Evolutionary conservation across 2,888 invertebrate species (phyloP).

Genomic region (Chouioia cunea): DNA sequence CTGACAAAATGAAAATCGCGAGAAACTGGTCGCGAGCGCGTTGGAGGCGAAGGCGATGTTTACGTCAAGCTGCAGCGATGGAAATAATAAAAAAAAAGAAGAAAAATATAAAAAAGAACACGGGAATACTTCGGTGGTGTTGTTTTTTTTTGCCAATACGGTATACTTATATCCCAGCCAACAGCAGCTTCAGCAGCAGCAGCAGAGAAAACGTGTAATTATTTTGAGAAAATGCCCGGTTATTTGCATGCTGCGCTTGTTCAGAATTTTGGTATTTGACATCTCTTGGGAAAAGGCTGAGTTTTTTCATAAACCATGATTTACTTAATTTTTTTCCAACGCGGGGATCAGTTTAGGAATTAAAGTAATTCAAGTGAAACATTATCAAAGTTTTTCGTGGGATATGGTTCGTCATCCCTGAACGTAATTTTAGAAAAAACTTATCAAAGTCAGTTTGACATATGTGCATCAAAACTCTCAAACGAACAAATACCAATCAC

Average conservation of each 20-base stretch:
- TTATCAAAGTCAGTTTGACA: too few species aligned
- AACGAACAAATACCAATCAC: too few species aligned
- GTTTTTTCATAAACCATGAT: too few species aligned
- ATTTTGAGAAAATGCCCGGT: conserved; percentile 13
- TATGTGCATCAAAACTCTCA: too few species aligned
- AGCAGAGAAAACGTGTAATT: conserved; percentile 26
- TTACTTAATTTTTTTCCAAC: too few species aligned
- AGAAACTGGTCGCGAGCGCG: conserved; percentile 29
- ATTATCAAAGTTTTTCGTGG: too few species aligned
- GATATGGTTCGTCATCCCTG: too few species aligned
- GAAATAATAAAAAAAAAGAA: background rate
- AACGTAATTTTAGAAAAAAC: too few species aligned
- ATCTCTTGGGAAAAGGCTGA: too few species aligned
- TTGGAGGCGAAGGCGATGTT: conserved; percentile 40
- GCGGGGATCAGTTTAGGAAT: too few species aligned
- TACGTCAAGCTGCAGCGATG: conserved; percentile 28
- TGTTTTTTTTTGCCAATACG: conserved; percentile 8
- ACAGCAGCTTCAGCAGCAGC: background rate
- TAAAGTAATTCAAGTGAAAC: too few species aligned
- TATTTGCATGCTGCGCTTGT: conserved; percentile 23
- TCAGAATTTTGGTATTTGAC: background rate
- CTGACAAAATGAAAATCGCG: conserved; percentile 34
- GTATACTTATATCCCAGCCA: conserved; percentile 11
- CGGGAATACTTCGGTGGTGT: background rate
- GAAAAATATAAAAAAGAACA: background rate